A percentile compares a stretch with the other conserved stretches of the same genome.
These are phyloP conservation scores for Drosophila busckii DNA, from an alignment of 1,140 invertebrate species.

Conservation along the genomic window DNA sequence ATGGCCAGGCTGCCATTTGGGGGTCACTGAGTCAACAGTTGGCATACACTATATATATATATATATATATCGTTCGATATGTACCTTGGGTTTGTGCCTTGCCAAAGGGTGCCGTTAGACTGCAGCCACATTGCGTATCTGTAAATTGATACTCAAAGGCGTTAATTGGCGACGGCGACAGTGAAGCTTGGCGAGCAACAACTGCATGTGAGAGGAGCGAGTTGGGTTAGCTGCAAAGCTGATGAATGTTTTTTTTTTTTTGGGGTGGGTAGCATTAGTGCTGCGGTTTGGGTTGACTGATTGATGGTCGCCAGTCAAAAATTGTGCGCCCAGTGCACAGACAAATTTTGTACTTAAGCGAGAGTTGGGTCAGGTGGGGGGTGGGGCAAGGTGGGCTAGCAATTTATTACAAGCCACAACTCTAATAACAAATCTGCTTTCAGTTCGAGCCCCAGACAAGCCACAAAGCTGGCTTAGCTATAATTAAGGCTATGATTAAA, in stretches of 20 bases:
- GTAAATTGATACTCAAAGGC: slow-evolving; percentile 65
- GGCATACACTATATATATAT: not conserved
- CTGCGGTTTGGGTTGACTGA: slow-evolving; percentile 18
- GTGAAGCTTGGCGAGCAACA: slow-evolving; percentile 10
- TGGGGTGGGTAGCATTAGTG: not conserved
- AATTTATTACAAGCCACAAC: slow-evolving; percentile 52
- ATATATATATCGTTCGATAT: slow-evolving; percentile 2
- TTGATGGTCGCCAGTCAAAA: slow-evolving; percentile 50
- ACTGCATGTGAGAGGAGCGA: not conserved
- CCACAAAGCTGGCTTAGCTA: slow-evolving; percentile 18
- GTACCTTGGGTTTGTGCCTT: slow-evolving; percentile 72
- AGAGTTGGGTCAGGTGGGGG: not conserved
- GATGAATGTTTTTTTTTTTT: too few relatives aligned
- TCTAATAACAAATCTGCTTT: slow-evolving; percentile 1
- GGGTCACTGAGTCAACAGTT: not conserved
- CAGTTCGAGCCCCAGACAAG: slow-evolving; percentile 7
- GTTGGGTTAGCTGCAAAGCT: not conserved
- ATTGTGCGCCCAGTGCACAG: slow-evolving; percentile 32
- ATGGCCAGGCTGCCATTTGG: too few relatives aligned
- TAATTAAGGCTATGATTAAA: not conserved
- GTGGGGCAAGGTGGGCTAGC: too few relatives aligned
- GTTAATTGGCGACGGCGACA: slow-evolving; percentile 19
- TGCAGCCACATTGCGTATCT: slow-evolving; percentile 75
- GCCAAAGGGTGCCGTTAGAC: slow-evolving; percentile 68
- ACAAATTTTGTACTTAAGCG: slow-evolving; percentile 52